Conservation (phyloP, 2,888 invertebrate genomes). For the Melitaea athalia region DNA sequence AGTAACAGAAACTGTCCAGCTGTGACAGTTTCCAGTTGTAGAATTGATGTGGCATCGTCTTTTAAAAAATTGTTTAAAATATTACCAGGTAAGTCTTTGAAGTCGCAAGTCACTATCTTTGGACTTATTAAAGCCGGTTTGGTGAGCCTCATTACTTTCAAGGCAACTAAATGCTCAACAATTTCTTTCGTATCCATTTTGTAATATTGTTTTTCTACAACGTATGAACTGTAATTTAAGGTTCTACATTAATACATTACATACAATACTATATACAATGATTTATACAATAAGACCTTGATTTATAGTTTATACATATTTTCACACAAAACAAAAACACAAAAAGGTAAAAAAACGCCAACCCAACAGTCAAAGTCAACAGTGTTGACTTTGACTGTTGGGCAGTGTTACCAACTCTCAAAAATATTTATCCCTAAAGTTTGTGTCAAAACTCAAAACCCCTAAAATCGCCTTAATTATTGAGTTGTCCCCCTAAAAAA, state of each 20-base stretch:
- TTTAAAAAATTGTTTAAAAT: constrained; percentile 89
- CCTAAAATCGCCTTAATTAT: too few relatives aligned
- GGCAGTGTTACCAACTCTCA: too few relatives aligned
- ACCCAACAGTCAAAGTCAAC: too few relatives aligned
- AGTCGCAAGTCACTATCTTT: constrained; percentile 91
- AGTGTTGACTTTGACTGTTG: too few relatives aligned
- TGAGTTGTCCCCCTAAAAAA: too few relatives aligned
- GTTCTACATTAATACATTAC: background rate
- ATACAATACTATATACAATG: too few relatives aligned
- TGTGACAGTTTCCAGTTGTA: constrained; percentile 90
- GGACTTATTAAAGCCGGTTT: constrained; percentile 94
- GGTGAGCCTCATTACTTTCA: constrained; percentile 96
- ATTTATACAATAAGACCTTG: too few relatives aligned
- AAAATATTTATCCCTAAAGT: too few relatives aligned
- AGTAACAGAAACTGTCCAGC: constrained; percentile 94
- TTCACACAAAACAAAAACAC: too few relatives aligned
- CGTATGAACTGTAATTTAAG: background rate
- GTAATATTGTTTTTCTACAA: background rate
- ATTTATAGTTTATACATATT: too few relatives aligned
- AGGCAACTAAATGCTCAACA: constrained; percentile 83
- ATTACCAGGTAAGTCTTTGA: constrained; percentile 91
- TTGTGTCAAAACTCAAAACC: too few relatives aligned
- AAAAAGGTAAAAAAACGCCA: too few relatives aligned
- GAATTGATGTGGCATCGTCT: constrained; percentile 92
- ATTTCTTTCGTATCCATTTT: constrained; percentile 83